Base-by-base conservation (phyloP, 2,888 invertebrate genomes). In the Sinohyriopsis cumingii region DNA sequence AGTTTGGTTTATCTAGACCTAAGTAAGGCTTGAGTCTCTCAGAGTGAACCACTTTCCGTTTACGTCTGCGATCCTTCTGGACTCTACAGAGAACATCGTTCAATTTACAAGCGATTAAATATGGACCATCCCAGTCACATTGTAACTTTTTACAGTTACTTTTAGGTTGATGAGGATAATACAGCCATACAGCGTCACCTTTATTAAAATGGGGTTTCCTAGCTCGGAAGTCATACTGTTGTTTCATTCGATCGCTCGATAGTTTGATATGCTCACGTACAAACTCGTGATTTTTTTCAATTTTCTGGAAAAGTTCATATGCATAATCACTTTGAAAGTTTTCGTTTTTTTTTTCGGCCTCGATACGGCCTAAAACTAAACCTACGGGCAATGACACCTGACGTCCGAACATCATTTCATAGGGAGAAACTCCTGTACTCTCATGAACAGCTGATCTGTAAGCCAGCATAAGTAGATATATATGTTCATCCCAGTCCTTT, bases 281-380 rank as follows among this genome's bases (percentile, higher is more conserved):
- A 84, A 82, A 65, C 75, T 78, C 19, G 81, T 82, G 73, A 97
- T 97, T 91, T 97, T 97, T 88, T 92, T 94, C 0, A 92, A 93
- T 80, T 97, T 97, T 90, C n/a, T 59, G 55, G 53, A 33, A 53
- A 18, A 75, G 15, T 69, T 72, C 69, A 65, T 69, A 69, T n/a
- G 68, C 62, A 62, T 75, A 75, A n/a, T 75, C 53, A 20, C 66
- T 56, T 7, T 69, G 71, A 59, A 72, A 75, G 9, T 65, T 55
- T 18, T 55, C 20, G n/a, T 64, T 24, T 57, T 5, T 7, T 12
- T 20, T 55, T 59, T 55, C 28, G 22, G 67, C 25, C 25, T 25
- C 67, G 59, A 57, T 55, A 20, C 25, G 24, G n/a, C 71, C 68
- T 28, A 69, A 65, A 67, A 71, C 66, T 24, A 76, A 57, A 65